Evolutionary conservation across 2,113 vertebrate species (phyloP).

Genomic region (Corythornis vintsioides): DNA sequence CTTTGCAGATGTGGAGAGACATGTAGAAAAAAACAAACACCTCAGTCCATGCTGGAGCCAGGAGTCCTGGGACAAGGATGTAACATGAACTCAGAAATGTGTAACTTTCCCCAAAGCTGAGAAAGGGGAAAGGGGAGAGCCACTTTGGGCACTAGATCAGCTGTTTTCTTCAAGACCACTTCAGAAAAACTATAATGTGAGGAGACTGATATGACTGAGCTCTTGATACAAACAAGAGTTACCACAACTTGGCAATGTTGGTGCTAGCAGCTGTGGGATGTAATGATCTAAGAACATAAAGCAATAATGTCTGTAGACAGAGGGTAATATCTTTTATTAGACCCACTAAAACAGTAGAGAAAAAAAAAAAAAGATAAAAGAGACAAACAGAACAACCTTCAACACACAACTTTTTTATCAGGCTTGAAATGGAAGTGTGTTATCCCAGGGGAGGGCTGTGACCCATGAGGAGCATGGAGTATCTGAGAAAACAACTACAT

Average conservation of each 20-base stretch:
- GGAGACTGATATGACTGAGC: not conserved
- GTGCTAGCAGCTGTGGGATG: fast-evolving
- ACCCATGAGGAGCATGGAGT: not conserved
- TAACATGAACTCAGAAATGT: not conserved
- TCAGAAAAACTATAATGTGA: not conserved
- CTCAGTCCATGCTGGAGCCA: not conserved
- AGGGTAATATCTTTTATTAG: not conserved
- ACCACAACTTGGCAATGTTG: not conserved
- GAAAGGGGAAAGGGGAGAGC: not conserved
- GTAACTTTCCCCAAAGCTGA: not conserved
- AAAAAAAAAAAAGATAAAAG: not conserved
- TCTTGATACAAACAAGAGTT: not conserved
- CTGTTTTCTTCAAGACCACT: not conserved
- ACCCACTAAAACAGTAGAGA: not conserved
- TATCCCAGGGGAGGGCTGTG: not conserved
- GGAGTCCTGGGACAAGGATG: not conserved
- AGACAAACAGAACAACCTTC: not conserved
- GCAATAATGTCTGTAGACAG: not conserved
- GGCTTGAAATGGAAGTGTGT: not conserved
- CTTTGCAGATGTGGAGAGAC: not conserved
- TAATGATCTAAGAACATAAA: not conserved
- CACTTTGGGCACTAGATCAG: not conserved
- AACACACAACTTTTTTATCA: not conserved
- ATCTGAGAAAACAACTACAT: not conserved
- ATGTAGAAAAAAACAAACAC: not conserved